These are phyloP conservation scores for Apis florea DNA, from an alignment of 1,140 invertebrate genomes.

Conservation along the genomic window DNA sequence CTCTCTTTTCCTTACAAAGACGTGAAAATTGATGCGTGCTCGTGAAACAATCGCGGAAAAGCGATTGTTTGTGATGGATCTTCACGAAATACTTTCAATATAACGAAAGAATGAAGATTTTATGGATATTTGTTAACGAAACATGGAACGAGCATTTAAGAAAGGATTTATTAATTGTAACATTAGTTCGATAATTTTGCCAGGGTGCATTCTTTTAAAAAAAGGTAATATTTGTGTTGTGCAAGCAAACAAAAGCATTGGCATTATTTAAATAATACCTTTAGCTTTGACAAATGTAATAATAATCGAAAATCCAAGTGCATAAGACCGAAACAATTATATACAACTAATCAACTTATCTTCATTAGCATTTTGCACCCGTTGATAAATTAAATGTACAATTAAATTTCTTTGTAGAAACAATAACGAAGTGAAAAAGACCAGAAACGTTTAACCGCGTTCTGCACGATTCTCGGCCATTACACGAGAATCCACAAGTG, in stretches of 20 bases:
- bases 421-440: not conserved
- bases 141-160: not conserved
- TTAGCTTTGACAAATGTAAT: too few relatives aligned
- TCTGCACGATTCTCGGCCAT: not conserved
- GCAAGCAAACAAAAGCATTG: too few relatives aligned
- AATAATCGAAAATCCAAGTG: too few relatives aligned
- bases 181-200: too few relatives aligned
- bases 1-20: not conserved
- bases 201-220: too few relatives aligned
- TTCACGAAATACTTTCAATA: not conserved
- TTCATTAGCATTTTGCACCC: not conserved
- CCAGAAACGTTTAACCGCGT: not conserved
- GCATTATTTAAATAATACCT: too few relatives aligned
- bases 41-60: slow-evolving; percentile 6
- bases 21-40: slow-evolving; percentile 13
- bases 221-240: too few relatives aligned
- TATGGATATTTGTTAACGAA: not conserved
- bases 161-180: too few relatives aligned
- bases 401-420: not conserved
- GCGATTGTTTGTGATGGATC: not conserved
- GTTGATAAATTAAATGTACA: not conserved
- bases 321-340: not conserved
- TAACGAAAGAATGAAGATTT: not conserved
- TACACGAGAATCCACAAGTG: slow-evolving; percentile 19
- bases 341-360: not conserved